phyloP scores from a whole-genome alignment of 2,113 vertebrate species.

The Neodontobutis hainanensis region DNA sequence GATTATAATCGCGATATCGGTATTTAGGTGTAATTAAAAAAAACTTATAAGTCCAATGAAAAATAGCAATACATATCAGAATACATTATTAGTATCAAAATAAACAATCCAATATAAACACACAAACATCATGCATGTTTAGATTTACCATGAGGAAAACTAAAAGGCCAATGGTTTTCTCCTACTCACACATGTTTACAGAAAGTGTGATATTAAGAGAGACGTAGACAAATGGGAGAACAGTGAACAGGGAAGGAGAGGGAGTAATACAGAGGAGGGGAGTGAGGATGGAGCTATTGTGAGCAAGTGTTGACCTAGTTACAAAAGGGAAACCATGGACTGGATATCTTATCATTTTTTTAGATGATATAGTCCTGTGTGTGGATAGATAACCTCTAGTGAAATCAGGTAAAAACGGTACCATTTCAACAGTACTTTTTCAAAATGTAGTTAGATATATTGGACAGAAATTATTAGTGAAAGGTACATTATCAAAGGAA shows the following conservation, averaged over 20 bases:
- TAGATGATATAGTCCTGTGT: constrained; percentile 29
- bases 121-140: too few relatives aligned
- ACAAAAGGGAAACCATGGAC: constrained; percentile 62
- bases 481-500: constrained; percentile 31
- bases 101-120: too few relatives aligned
- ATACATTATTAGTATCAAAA: too few relatives aligned
- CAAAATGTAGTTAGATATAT: constrained; percentile 3
- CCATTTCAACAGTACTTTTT: constrained; percentile 5
- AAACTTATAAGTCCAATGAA: too few relatives aligned
- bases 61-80: too few relatives aligned
- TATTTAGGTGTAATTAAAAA: too few relatives aligned
- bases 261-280: constrained; percentile 36
- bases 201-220: constrained; percentile 18
- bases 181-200: constrained; percentile 1
- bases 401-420: constrained; percentile 6
- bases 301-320: constrained; percentile 72
- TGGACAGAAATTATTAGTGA: constrained; percentile 3
- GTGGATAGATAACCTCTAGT: constrained; percentile 36
- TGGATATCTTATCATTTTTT: constrained; percentile 61
- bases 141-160: background rate
- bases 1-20: too few relatives aligned
- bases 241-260: constrained; percentile 13
- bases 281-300: constrained; percentile 46
- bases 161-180: background rate
- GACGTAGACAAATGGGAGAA: constrained; percentile 25